These are phyloP conservation scores for Paelopatides confundens DNA, from an alignment of 53 echinoderm and acorn worm species.

Conservation along the genomic window DNA sequence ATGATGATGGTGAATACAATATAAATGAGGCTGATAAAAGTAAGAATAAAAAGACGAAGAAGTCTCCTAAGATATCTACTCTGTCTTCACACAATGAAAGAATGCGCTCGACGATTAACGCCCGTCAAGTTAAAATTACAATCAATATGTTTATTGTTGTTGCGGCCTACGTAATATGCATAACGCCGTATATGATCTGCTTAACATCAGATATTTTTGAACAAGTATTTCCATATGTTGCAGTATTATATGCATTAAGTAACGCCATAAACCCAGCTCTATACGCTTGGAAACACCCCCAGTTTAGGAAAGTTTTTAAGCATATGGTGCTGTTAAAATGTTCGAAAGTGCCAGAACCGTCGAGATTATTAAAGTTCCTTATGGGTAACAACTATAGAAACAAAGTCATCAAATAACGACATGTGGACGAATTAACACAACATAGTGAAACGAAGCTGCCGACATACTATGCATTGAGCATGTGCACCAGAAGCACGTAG, in stretches of 20 bases:
- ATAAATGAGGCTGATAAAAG: neutral
- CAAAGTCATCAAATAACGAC: no score
- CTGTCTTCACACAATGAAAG: neutral
- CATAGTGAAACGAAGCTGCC: no score
- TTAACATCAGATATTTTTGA: neutral
- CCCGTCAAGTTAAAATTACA: constrained; percentile 37
- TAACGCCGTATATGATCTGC: constrained; percentile 1
- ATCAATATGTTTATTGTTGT: constrained; percentile 36
- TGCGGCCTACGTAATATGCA: constrained; percentile 8
- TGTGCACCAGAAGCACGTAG: no score
- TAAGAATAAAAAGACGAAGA: neutral
- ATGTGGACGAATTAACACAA: no score
- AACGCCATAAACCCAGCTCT: constrained; percentile 40
- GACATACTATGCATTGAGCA: no score
- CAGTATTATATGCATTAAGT: constrained; percentile 28
- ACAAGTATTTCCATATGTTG: constrained; percentile 24
- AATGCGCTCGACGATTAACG: neutral
- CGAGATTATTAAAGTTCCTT: neutral
- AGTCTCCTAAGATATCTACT: neutral
- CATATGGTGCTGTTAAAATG: constrained; percentile 27
- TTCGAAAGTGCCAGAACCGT: constrained; percentile 28
- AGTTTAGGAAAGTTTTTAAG: constrained; percentile 40
- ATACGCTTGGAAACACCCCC: constrained; percentile 47
- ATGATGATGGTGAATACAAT: neutral
- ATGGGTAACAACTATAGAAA: no score